phyloP scores from a whole-genome alignment of 2,797 vertebrate species.

The Acanthurus tractus region DNA sequence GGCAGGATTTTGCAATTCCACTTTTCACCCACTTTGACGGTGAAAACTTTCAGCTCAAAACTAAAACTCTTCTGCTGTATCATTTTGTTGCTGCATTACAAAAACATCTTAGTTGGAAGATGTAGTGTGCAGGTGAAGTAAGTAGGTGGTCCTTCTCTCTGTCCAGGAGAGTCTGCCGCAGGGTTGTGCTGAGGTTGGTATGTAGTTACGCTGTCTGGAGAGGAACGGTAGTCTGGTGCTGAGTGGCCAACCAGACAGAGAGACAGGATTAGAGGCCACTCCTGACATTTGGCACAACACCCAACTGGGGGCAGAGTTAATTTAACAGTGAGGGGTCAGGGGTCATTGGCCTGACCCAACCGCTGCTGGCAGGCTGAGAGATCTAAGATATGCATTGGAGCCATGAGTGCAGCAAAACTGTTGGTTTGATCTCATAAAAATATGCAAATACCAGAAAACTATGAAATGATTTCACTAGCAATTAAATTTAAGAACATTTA shows the following conservation, averaged over 20 bases:
- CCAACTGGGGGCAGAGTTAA: slow-evolving; percentile 76
- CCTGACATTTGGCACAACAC: slow-evolving; percentile 82
- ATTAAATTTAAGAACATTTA: not conserved
- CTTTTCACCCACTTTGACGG: slow-evolving; percentile 70
- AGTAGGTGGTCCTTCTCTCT: slow-evolving; percentile 37
- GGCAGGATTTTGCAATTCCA: slow-evolving; percentile 77
- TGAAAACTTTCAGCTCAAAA: slow-evolving; percentile 72
- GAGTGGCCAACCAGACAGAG: slow-evolving; percentile 62
- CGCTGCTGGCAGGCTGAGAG: slow-evolving; percentile 44
- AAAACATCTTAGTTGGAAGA: slow-evolving; percentile 4
- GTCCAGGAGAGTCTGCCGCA: slow-evolving; percentile 28
- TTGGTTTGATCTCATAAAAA: not conserved
- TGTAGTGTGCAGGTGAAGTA: slow-evolving; percentile 15
- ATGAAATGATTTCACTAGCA: not conserved
- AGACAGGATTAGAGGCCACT: slow-evolving; percentile 78
- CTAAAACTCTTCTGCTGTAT: slow-evolving; percentile 59
- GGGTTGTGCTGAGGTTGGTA: slow-evolving; percentile 40
- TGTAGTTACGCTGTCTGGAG: slow-evolving; percentile 64
- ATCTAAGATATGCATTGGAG: slow-evolving; percentile 38
- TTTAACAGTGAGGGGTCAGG: slow-evolving; percentile 75
- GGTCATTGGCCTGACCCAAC: slow-evolving; percentile 61
- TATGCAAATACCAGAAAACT: not conserved
- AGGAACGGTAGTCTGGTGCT: slow-evolving; percentile 57
- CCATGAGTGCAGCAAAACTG: slow-evolving; percentile 19
- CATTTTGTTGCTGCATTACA: slow-evolving; percentile 50